Base-by-base conservation (phyloP, 1,140 invertebrate genomes). In the Drosophila malerkotliana region DNA sequence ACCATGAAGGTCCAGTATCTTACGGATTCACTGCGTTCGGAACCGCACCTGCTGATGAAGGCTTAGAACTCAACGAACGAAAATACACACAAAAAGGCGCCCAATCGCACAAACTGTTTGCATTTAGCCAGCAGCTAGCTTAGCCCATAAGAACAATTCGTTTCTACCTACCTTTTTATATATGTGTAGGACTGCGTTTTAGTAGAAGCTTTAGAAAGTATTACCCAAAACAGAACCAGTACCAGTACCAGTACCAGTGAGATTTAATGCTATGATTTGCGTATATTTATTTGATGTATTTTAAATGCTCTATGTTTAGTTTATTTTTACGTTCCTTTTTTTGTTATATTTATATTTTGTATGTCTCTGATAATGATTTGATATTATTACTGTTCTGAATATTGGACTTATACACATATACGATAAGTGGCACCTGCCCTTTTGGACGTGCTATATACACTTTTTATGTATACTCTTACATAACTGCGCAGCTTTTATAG, bases 1-100 rank as follows among this genome's bases (percentile, higher is more conserved):
- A 89, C 90, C 12, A 90, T 92, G 76, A 91, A 91, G 74, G 91
- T 83, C 15, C 90, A 91, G 73, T 92, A 92, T 87, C 61, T 92
- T 41, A 92, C 91, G 7, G 90, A 92, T 49, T 91, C 91, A 4
- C 59, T 92, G 62, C 83, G 91, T 18, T 92, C 91, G 10, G 91
- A 92, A 56, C 91, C 91, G 18, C 90, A 92, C 74, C 67, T 92
- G 10, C 61, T 92, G 48, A 85, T 91, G 76, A 91, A 80, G 44
- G 82, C 90, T 45, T 91, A 90, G 59, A 51, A 47, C 4, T 9
- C 6, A 67, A 62, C 58, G 6, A 47, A 52, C 39, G 15, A 67
- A 56, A 54, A 45, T 54, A 58, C 18, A 64, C 53, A 37, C 45
- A 63, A 24, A 24, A 52, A 57, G 57, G 60, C 69, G 62, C 56